Evolutionary conservation across 2,797 vertebrate species (phyloP).

Genomic region (Chaetodon trifasciatus): DNA sequence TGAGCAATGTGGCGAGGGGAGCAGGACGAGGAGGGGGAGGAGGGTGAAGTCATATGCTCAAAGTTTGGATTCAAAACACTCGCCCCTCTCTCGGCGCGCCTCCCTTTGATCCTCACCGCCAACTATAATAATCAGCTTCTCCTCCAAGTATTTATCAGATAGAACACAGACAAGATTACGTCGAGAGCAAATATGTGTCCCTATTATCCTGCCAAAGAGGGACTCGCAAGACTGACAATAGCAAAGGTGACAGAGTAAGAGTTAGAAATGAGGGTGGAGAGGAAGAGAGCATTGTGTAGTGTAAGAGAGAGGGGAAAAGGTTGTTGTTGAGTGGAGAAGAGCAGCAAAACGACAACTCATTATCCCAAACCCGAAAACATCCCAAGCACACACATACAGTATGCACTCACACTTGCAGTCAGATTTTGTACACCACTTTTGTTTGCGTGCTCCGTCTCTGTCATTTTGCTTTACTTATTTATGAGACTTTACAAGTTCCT

Average conservation of each 20-base stretch:
- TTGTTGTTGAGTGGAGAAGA: constrained; percentile 73
- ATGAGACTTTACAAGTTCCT: constrained; percentile 85
- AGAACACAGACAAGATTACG: constrained; percentile 81
- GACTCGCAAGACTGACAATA: constrained; percentile 76
- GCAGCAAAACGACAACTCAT: constrained; percentile 81
- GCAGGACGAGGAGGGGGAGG: constrained; percentile 18
- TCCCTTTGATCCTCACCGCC: constrained; percentile 79
- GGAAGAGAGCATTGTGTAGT: constrained; percentile 64
- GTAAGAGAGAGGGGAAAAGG: constrained; percentile 59
- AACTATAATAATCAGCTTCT: constrained; percentile 82
- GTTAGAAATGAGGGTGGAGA: constrained; percentile 60
- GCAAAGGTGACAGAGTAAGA: constrained; percentile 75
- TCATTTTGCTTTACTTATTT: constrained; percentile 84
- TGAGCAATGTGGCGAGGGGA: constrained; percentile 44
- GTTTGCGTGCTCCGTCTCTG: constrained; percentile 81
- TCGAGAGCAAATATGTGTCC: constrained; percentile 83
- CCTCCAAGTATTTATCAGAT: constrained; percentile 82
- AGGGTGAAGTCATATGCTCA: constrained; percentile 78
- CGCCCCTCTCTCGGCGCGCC: constrained; percentile 52
- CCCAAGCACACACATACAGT: constrained; percentile 52
- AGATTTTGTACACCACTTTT: constrained; percentile 74
- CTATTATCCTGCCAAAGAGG: constrained; percentile 81
- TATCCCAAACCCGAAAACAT: constrained; percentile 80
- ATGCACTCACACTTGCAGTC: constrained; percentile 53
- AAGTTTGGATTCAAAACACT: constrained; percentile 84